phyloP scores from a whole-genome alignment of 2,888 invertebrate genomes.

The Periphyllus acericola region DNA sequence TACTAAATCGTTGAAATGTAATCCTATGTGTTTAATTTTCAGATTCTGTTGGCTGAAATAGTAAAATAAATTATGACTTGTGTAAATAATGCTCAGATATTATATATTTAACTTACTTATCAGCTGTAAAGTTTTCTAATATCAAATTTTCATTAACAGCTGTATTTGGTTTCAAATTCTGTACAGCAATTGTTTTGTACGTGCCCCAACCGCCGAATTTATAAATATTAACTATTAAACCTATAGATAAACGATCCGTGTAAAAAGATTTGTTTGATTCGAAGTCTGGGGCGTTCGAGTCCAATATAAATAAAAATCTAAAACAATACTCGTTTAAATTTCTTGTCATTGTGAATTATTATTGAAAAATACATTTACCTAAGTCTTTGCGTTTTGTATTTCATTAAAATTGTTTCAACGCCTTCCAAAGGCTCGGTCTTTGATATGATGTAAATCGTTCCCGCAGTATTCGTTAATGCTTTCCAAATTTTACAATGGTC shows the following conservation, averaged over 20 bases:
- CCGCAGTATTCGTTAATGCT: not conserved
- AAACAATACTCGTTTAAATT: no score
- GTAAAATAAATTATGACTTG: no score
- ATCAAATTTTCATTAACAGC: not conserved
- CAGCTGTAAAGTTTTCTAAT: not conserved
- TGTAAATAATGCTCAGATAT: not conserved
- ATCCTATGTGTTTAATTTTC: not conserved
- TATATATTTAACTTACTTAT: not conserved
- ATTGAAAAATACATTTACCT: not conserved
- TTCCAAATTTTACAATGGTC: not conserved
- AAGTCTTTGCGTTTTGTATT: slow-evolving; percentile 13
- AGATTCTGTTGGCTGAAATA: not conserved
- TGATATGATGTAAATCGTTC: slow-evolving; percentile 7
- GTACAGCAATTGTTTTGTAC: not conserved
- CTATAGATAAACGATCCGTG: slow-evolving; percentile 16
- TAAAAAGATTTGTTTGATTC: slow-evolving; percentile 10
- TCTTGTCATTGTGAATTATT: not conserved
- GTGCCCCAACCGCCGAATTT: slow-evolving; percentile 49
- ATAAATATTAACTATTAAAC: slow-evolving; percentile 41
- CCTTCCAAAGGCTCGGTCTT: not conserved
- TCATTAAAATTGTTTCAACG: not conserved
- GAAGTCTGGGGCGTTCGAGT: slow-evolving; percentile 17
- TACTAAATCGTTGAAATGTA: slow-evolving; percentile 37
- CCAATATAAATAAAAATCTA: slow-evolving; percentile 51
- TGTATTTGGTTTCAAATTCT: not conserved